A percentile compares a stretch with the other conserved stretches of the same genome.
phyloP scores from a whole-genome alignment of 2,797 vertebrate genomes.

The Macropus fuliginosus region DNA sequence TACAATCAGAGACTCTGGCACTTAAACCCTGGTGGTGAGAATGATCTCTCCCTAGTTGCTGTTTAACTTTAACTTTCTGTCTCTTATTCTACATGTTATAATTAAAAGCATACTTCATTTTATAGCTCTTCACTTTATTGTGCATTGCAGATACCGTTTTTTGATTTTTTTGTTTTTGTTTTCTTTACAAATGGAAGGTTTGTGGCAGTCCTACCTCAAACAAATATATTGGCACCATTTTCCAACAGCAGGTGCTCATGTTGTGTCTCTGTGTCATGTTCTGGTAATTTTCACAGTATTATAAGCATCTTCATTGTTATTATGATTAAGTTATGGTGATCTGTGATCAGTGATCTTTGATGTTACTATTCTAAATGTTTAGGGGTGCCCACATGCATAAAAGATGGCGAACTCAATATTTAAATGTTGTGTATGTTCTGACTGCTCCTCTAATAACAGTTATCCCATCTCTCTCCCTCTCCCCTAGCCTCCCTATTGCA shows the following conservation, averaged over 20 bases:
- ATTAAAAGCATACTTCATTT: slow-evolving; percentile 64
- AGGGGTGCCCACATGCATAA: neutral
- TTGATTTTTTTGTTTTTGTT: no score
- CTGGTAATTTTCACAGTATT: neutral
- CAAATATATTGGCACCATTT: neutral
- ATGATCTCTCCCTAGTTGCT: slow-evolving; percentile 83
- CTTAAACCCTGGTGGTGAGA: slow-evolving; percentile 84
- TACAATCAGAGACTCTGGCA: slow-evolving; percentile 81
- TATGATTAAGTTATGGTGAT: neutral
- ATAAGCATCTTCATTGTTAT: neutral
- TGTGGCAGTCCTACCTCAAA: neutral
- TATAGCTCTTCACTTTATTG: neutral
- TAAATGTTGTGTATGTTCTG: neutral
- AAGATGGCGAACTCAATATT: neutral
- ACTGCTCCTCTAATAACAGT: neutral
- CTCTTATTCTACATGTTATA: slow-evolving; percentile 81
- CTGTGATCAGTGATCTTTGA: neutral
- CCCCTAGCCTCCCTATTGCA: neutral
- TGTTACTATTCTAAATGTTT: neutral
- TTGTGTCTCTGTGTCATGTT: neutral
- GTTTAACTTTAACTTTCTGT: slow-evolving; percentile 87
- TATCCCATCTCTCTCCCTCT: neutral
- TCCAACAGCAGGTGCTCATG: neutral
- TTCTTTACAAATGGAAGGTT: neutral
- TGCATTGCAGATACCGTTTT: neutral